A percentile compares a stretch with the other conserved stretches of the same genome.
These are phyloP conservation scores for Ammospiza nelsoni DNA, from an alignment of 2,113 vertebrate species.

Conservation along the genomic window DNA sequence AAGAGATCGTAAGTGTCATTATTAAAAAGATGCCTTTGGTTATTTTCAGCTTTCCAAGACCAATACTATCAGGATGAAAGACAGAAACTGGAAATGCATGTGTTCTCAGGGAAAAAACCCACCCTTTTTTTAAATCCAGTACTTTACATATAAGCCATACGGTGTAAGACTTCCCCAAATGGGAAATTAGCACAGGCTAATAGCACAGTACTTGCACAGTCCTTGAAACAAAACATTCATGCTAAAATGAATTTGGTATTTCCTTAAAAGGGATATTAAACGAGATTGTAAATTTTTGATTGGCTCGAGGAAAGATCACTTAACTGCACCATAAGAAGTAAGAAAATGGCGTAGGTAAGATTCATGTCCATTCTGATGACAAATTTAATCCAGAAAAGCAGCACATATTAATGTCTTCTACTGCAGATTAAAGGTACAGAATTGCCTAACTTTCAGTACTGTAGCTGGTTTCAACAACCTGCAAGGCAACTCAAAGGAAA, in stretches of 20 bases:
- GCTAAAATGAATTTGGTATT: not conserved
- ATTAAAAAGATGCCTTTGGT: not conserved
- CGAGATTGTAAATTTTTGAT: not conserved
- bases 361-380: not conserved
- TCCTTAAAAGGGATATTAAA: not conserved
- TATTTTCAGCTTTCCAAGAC: not conserved
- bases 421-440: not conserved
- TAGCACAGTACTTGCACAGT: not conserved
- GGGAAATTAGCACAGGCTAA: not conserved
- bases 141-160: not conserved
- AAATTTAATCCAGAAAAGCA: not conserved
- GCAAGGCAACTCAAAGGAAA: not conserved
- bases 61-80: not conserved
- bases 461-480: not conserved
- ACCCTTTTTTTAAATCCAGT: not conserved
- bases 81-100: not conserved
- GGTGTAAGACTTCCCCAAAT: not conserved
- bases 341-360: not conserved
- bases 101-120: not conserved
- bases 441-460: not conserved
- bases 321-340: not conserved
- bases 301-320: not conserved
- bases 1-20: not conserved
- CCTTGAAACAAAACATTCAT: not conserved
- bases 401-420: not conserved